Conservation (phyloP, 2,797 vertebrate species). For the Thalassophryne amazonica region DNA sequence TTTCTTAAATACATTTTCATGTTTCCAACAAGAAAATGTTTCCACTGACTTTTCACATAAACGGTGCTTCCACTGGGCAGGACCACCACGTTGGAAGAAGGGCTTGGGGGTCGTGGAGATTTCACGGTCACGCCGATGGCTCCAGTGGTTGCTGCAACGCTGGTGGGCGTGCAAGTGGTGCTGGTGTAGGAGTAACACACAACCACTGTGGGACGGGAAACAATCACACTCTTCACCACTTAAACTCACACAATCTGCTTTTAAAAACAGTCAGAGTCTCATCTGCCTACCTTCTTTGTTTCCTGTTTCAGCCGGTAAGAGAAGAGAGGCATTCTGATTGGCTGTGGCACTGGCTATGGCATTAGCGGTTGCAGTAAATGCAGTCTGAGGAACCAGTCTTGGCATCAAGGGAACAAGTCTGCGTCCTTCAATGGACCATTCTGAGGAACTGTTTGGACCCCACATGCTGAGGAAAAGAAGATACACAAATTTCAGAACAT, state of each 20-base stretch:
- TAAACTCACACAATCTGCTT: rapidly evolving
- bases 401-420: slow-evolving; percentile 96
- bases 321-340: slow-evolving; percentile 91
- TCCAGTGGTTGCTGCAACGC: slow-evolving; percentile 84
- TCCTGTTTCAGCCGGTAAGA: slow-evolving; percentile 91
- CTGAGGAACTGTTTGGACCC: slow-evolving; percentile 95
- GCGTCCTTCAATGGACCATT: slow-evolving; percentile 97
- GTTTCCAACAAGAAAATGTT: too few species aligned
- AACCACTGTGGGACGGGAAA: slow-evolving; percentile 81
- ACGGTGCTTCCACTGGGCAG: slow-evolving; percentile 97
- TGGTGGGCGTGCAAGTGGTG: slow-evolving; percentile 91
- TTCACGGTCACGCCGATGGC: slow-evolving; percentile 86
- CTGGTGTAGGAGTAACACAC: slow-evolving; percentile 98
- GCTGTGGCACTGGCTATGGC: slow-evolving; percentile 90
- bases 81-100: slow-evolving; percentile 94
- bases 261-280: rapidly evolving
- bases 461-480: too few species aligned
- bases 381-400: slow-evolving; percentile 93
- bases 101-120: slow-evolving; percentile 92
- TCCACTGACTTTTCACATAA: slow-evolving; percentile 93
- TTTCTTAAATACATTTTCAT: too few species aligned
- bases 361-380: slow-evolving; percentile 94
- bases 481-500: rapidly evolving
- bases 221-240: slow-evolving; percentile 3
- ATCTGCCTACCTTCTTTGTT: slow-evolving; percentile 91